Evolutionary conservation across 2,113 vertebrate species (phyloP), one percentile per base, ranked within the genome.

Genomic region (Lycocorax pyrrhopterus): DNA sequence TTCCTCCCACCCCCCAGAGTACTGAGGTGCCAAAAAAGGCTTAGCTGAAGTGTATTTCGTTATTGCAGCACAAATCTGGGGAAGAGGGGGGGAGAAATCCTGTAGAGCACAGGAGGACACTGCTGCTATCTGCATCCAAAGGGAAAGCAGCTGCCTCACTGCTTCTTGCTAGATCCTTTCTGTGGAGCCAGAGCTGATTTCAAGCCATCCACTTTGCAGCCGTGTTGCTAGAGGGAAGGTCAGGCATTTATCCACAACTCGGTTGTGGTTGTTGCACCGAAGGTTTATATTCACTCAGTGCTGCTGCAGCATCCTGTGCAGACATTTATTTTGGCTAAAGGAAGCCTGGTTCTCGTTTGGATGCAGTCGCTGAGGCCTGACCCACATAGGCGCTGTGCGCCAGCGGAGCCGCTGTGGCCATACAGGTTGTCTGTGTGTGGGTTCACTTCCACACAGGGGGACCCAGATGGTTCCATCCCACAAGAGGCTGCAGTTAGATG

Each of bases 241-340:
- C 62, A 58, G 39, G 63, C 43, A 26, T 79, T 93, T 79, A 69
- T 73, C 49, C 41, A 27, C 33, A 44, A 9, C 32, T 43, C 1
- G 0, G 16, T 4, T 47, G 53, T 47, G 39, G 84, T 22, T 47
- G 60, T 33, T 53, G 55, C 4, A 1, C 39, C 0, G 0, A 84
- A 58, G 72, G 69, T 78, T 94, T 78, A 39, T 63, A 13, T 51
- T 84, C 93, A 16, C 56, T 74, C 68, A 18, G 79, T 52, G 63
- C 67, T 0, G 0, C 53, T 66, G 80, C 87, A 95, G 93, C 52
- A 87, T 84, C 89, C 89, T 94, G 91, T 87, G 73, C 77, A 94
- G 94, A 95, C 89, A 92, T 90, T 92, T 93, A 68, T 47, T 89
- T 94, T 94, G 91, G 84, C 89, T 74, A 66, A 69, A 84, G 47